phyloP scores from a whole-genome alignment of 2,113 vertebrate genomes.

The Heterotis niloticus region DNA sequence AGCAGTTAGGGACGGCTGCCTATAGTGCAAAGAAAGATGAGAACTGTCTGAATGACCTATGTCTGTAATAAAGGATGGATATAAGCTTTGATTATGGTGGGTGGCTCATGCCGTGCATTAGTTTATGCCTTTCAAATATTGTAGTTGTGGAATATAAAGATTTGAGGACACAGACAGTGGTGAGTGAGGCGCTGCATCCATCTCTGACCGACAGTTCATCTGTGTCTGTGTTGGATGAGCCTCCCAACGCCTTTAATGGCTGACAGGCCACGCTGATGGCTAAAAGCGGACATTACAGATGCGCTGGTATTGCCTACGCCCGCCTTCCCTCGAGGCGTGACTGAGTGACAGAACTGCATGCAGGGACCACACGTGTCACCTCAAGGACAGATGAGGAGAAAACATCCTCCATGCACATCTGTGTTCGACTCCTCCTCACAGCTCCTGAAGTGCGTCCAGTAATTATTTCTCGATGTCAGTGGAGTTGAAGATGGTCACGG shows the following conservation, averaged over 20 bases:
- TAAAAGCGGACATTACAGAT: not conserved
- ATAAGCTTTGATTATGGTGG: no score
- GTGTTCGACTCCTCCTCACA: not conserved
- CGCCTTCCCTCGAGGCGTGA: not conserved
- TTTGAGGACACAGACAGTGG: not conserved
- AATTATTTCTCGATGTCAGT: conserved; percentile 2
- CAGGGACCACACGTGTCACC: not conserved
- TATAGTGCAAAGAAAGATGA: no score
- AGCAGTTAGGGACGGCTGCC: no score
- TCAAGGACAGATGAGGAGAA: not conserved
- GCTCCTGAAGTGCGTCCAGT: not conserved
- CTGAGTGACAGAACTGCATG: not conserved
- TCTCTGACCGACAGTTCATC: not conserved
- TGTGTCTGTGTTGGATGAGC: not conserved
- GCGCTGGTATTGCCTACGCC: not conserved
- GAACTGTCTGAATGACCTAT: no score
- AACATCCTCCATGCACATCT: not conserved
- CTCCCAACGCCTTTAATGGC: not conserved
- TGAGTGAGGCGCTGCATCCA: conserved; percentile 5
- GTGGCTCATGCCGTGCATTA: no score
- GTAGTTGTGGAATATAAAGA: not conserved
- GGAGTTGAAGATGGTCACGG: not conserved
- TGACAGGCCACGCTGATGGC: not conserved
- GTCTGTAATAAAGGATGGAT: no score
- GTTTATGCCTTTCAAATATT: no score